These are phyloP conservation scores for Drosophila watanabei DNA, from an alignment of 1,140 invertebrate species.

Conservation along the genomic window DNA sequence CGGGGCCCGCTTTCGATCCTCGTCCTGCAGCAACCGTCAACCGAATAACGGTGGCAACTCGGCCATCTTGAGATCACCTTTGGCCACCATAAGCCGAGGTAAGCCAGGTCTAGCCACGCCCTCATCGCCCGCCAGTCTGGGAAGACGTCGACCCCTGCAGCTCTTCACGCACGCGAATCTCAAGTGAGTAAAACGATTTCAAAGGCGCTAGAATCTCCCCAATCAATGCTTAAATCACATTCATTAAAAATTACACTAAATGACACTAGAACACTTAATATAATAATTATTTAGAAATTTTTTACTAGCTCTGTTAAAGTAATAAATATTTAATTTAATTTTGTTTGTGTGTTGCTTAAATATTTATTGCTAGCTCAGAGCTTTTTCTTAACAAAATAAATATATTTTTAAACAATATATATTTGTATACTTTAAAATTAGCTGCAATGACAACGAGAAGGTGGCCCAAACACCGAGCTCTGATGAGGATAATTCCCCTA, in stretches of 20 bases:
- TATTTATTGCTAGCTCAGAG: background rate
- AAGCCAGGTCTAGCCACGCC: constrained; percentile 53
- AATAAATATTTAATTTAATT: background rate
- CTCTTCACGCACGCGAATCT: constrained; percentile 77
- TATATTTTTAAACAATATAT: background rate
- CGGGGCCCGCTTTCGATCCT: constrained; percentile 75
- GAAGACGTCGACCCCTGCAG: constrained; percentile 72
- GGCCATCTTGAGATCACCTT: constrained; percentile 20
- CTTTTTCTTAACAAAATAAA: accelerated
- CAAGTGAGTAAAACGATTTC: constrained; percentile 65
- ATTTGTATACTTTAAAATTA: constrained; percentile 8
- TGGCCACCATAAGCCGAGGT: constrained; percentile 30
- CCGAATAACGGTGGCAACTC: constrained; percentile 1
- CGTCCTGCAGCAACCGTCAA: constrained; percentile 68
- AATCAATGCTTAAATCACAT: constrained; percentile 58
- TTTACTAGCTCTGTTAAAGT: background rate
- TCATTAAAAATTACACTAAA: constrained; percentile 43
- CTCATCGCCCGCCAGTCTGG: constrained; percentile 57
- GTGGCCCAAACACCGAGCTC: constrained; percentile 89
- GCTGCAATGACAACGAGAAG: constrained; percentile 82
- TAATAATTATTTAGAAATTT: background rate
- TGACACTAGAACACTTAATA: constrained; percentile 5
- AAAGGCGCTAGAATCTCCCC: constrained; percentile 1
- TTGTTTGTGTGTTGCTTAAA: background rate
- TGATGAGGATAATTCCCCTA: constrained; percentile 94